Base-by-base conservation (phyloP, 1,140 invertebrate genomes). In the Zelostemma sp. region DNA sequence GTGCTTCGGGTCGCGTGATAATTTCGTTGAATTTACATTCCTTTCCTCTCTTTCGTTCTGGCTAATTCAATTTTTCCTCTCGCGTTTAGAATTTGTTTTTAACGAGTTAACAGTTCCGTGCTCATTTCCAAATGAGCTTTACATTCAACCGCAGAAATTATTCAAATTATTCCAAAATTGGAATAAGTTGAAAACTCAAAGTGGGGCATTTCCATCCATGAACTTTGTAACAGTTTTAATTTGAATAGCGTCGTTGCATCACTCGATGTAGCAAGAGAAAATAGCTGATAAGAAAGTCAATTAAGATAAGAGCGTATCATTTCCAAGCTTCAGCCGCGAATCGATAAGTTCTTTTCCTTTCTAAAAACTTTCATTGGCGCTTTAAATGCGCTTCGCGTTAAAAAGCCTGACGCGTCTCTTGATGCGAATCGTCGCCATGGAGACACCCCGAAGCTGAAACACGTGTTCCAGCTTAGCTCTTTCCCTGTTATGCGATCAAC, bases 391-490 rank as follows among this genome's bases (percentile, higher is more conserved):
- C 11, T 15, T 51, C 15, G 6, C 6, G 21, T 31, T 31, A 17
- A 51, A 51, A 51, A 51, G 28, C 49, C 12, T 25, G 18, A 21
- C 46, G 46, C 46, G 19, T 48, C 25, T 8, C 46, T 8, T 1
- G 14, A 6, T 15, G 41, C 12, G 14, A 25, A 6, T 31, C 25
- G 19, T 48, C 14, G 49, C 18, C 49, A 51, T 51, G 49, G 49
- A 31, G 49, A 51, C 49, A 16, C 49, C 49, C 49, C 31, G 16
- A n/a, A n/a, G n/a, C n/a, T n/a, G n/a, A 11, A 17, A 35, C 49
- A 51, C 49, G 49, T 35, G 49, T 33, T 16, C 12, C 49, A 33
- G 38, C 49, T 51, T 33, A 33, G 35, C 31, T 33, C 31, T 51
- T n/a, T n/a, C n/a, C n/a, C n/a, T n/a, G n/a, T n/a, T n/a, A n/a